These are phyloP conservation scores for Entomyzon cyanotis DNA, from an alignment of 2,113 vertebrate genomes.

Conservation along the genomic window DNA sequence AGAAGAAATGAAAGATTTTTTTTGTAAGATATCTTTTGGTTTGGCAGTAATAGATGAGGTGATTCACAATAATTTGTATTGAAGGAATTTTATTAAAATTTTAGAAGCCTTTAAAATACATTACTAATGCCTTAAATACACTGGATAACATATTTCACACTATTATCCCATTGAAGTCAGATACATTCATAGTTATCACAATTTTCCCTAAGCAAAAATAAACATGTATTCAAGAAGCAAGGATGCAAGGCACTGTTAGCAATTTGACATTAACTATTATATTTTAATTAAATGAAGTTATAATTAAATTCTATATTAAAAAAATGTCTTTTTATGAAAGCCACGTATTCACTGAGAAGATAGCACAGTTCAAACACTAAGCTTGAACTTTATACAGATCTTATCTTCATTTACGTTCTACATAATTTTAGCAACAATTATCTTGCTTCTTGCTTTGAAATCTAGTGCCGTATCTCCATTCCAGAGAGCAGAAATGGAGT, in stretches of 20 bases:
- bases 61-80: not conserved
- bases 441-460: not conserved
- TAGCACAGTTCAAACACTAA: not conserved
- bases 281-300: not conserved
- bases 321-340: not conserved
- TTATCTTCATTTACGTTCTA: not conserved
- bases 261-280: not conserved
- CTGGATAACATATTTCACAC: not conserved
- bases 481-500: not conserved
- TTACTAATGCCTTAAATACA: not conserved
- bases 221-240: not conserved
- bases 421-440: not conserved
- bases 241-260: not conserved
- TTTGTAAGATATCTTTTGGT: not conserved
- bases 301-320: not conserved
- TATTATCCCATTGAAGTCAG: not conserved
- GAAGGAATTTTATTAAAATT: not conserved
- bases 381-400: not conserved
- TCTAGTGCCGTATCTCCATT: not conserved
- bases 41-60: not conserved
- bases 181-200: not conserved
- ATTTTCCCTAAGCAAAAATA: not conserved
- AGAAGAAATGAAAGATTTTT: not conserved
- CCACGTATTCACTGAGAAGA: not conserved
- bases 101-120: not conserved